phyloP scores from a whole-genome alignment of 2,113 vertebrate species.

The Ophiodon elongatus region DNA sequence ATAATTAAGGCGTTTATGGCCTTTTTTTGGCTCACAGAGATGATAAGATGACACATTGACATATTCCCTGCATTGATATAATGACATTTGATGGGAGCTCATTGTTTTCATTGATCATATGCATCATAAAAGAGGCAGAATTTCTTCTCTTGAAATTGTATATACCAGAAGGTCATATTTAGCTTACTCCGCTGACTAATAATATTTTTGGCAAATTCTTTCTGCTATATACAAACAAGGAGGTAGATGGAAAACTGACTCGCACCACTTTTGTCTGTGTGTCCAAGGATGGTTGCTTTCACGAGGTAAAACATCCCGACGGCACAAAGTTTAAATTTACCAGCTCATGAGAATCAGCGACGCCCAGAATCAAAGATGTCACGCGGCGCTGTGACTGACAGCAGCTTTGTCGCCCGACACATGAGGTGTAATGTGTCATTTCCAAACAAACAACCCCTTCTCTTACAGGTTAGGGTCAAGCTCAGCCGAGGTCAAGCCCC shows the following conservation, averaged over 20 bases:
- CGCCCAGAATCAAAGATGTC: not conserved
- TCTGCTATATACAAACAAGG: too few species aligned
- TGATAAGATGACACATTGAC: too few species aligned
- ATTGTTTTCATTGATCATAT: not conserved
- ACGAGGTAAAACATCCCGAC: not conserved
- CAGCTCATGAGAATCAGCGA: not conserved
- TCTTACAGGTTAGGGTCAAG: slow-evolving; percentile 72
- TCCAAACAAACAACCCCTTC: slow-evolving; percentile 75
- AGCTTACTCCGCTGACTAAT: too few species aligned
- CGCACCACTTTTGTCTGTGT: too few species aligned
- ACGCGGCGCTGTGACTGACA: slow-evolving; percentile 45
- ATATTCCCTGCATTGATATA: not conserved
- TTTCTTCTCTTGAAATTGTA: too few species aligned
- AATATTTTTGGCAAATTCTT: too few species aligned
- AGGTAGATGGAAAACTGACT: too few species aligned
- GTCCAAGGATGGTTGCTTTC: too few species aligned
- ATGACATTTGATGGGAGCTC: not conserved
- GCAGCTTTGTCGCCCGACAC: slow-evolving; percentile 66
- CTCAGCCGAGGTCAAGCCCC: slow-evolving; percentile 63
- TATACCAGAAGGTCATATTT: too few species aligned
- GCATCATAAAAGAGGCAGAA: not conserved
- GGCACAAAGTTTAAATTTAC: not conserved
- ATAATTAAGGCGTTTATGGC: not conserved
- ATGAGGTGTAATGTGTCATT: slow-evolving; percentile 71
- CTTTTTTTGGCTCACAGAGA: too few species aligned